Conservation (phyloP, 2,113 vertebrate genomes). For the Protobothrops mucrosquamatus region DNA sequence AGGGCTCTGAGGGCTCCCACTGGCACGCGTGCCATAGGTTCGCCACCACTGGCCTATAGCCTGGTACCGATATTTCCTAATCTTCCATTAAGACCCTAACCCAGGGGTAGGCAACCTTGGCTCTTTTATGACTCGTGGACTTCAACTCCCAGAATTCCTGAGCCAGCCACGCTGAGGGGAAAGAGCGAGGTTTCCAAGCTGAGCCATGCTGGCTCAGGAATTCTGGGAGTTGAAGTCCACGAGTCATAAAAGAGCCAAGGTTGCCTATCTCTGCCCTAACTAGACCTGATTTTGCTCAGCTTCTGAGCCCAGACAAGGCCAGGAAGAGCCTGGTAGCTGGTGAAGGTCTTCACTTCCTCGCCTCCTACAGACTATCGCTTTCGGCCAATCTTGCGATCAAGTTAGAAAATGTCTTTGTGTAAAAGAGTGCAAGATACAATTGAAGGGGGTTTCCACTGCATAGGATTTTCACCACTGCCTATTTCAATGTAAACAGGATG, state of each 20-base stretch:
- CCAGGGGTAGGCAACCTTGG: too few relatives aligned
- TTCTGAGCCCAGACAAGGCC: not conserved
- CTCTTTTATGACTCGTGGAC: too few relatives aligned
- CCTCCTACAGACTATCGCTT: not conserved
- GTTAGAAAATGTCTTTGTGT: not conserved
- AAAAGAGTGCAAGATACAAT: not conserved
- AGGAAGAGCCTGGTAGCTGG: not conserved
- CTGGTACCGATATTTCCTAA: not conserved
- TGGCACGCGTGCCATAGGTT: too few relatives aligned
- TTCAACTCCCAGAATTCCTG: too few relatives aligned
- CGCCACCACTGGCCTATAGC: not conserved
- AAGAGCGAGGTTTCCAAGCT: too few relatives aligned
- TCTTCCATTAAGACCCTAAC: not conserved
- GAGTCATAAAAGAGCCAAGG: too few relatives aligned
- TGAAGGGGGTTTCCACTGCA: too few relatives aligned
- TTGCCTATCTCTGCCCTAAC: not conserved
- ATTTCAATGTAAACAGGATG: not conserved
- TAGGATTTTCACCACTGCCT: too few relatives aligned
- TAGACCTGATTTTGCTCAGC: not conserved
- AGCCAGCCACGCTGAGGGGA: too few relatives aligned
- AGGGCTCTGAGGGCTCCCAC: too few relatives aligned
- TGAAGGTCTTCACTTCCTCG: not conserved
- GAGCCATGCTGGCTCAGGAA: too few relatives aligned
- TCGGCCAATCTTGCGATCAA: not conserved
- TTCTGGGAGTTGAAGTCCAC: too few relatives aligned